Conservation (phyloP, 1,140 invertebrate genomes). For the Cyclina sinensis region DNA sequence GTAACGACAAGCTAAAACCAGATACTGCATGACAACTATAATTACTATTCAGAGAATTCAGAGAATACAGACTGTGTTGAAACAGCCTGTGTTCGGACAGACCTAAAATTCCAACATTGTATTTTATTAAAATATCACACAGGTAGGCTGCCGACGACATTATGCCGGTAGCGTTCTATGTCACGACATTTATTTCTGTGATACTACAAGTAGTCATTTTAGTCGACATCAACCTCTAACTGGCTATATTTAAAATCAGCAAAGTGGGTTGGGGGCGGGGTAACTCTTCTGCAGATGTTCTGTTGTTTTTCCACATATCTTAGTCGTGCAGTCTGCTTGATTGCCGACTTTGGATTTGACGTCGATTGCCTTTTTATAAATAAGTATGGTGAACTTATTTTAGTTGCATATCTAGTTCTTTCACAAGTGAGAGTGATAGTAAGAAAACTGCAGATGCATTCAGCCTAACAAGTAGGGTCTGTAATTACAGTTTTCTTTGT, state of each 20-base stretch:
- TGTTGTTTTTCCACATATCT: not conserved
- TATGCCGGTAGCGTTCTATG: slow-evolving; percentile 40
- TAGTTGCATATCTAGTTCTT: too few species aligned
- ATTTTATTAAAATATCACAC: slow-evolving; percentile 10
- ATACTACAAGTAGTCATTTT: not conserved
- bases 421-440: too few species aligned
- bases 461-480: too few species aligned
- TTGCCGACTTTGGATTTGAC: too few species aligned
- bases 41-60: not conserved
- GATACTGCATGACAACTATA: not conserved
- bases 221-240: not conserved
- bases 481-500: too few species aligned
- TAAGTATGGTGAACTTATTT: too few species aligned
- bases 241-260: not conserved
- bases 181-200: not conserved
- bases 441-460: too few species aligned
- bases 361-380: too few species aligned
- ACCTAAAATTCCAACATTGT: slow-evolving; percentile 16
- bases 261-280: too few species aligned
- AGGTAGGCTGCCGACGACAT: slow-evolving; percentile 25
- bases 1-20: not conserved
- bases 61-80: slow-evolving; percentile 14
- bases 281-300: not conserved
- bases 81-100: slow-evolving; percentile 23
- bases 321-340: too few species aligned